Conservation (phyloP, 2,888 invertebrate species). For the Electrophaes corylata region DNA sequence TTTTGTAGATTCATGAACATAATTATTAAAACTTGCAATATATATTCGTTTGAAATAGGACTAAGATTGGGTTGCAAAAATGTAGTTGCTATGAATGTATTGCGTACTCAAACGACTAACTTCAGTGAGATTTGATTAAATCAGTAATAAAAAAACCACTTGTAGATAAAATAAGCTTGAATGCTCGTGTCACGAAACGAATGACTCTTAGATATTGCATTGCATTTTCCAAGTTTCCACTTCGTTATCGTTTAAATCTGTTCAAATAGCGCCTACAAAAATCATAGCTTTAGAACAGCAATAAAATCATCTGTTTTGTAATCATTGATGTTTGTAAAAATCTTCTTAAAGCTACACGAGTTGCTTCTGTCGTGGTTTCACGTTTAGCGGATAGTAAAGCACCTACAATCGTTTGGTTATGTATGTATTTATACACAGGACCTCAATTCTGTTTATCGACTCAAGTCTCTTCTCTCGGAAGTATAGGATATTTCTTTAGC, state of each 20-base stretch:
- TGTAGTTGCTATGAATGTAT: not conserved
- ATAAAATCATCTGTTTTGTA: not conserved
- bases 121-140: not conserved
- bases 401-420: slow-evolving; percentile 4
- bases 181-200: not conserved
- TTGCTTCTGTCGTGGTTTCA: slow-evolving; percentile 1
- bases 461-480: not conserved
- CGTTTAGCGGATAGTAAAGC: slow-evolving; percentile 4
- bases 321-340: slow-evolving; percentile 7
- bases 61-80: not conserved
- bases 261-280: not conserved
- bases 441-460: slow-evolving; percentile 12
- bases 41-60: not conserved
- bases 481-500: not conserved
- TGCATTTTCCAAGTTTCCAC: not conserved
- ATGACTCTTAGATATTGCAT: not conserved
- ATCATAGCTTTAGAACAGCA: not conserved
- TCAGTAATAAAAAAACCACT: not conserved
- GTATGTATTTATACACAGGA: not conserved
- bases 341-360: not conserved
- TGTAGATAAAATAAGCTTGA: slow-evolving; percentile 4
- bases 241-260: not conserved
- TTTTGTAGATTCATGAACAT: not conserved
- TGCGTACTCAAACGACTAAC: not conserved
- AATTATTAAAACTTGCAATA: not conserved